These are phyloP conservation scores for Albula goreensis DNA, from an alignment of 2,113 vertebrate genomes.

Conservation along the genomic window DNA sequence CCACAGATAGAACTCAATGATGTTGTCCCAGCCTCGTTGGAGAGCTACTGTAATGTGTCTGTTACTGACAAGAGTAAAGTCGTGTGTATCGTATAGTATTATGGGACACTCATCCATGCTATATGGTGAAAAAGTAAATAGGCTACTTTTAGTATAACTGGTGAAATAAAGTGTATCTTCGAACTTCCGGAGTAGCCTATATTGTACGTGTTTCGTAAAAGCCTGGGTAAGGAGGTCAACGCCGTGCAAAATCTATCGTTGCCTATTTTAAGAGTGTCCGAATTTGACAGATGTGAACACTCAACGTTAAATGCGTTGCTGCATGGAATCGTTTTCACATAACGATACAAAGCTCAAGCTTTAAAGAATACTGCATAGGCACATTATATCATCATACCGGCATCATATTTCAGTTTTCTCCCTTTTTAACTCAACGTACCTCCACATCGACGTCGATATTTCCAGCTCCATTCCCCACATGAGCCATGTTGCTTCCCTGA, in stretches of 20 bases:
- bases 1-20: not conserved
- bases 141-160: not conserved
- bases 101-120: not conserved
- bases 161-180: not conserved
- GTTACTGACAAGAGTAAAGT: not conserved
- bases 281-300: not conserved
- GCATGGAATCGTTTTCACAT: not conserved
- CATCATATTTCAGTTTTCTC: not conserved
- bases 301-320: not conserved
- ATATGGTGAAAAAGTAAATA: not conserved
- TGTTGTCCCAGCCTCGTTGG: not conserved
- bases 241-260: not conserved
- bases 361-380: not conserved
- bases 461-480: conserved; percentile 17
- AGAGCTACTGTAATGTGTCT: not conserved
- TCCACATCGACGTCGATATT: conserved; percentile 15
- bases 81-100: not conserved
- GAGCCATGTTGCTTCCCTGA: conserved; percentile 13
- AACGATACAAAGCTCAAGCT: not conserved
- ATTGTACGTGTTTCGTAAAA: not conserved
- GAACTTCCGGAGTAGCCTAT: not conserved
- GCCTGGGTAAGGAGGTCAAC: not conserved
- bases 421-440: conserved; percentile 4
- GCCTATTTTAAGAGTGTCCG: not conserved
- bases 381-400: not conserved